Evolutionary conservation across 1,140 invertebrate species (phyloP).

Genomic region (Drosophila bocqueti): DNA sequence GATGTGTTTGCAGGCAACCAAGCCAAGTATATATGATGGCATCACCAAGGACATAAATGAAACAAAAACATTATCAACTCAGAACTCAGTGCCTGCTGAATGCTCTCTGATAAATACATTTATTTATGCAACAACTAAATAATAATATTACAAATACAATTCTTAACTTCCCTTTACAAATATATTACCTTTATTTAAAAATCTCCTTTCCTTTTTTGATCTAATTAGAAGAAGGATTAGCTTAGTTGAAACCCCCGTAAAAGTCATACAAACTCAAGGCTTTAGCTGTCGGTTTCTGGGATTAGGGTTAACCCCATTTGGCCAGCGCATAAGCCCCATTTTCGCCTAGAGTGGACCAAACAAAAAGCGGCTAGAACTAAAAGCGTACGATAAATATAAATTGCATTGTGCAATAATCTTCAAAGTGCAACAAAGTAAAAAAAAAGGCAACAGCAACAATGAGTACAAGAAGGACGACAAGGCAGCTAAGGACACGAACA

Average conservation of each 20-base stretch:
- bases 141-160: neutral
- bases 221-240: neutral
- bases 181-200: neutral
- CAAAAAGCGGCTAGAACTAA: conserved; percentile 73
- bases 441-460: conserved; percentile 40
- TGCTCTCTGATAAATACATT: neutral
- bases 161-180: too few species aligned
- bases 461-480: conserved; percentile 41
- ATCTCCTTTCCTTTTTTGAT: neutral
- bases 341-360: conserved; percentile 7
- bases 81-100: neutral
- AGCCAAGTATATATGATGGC: conserved; percentile 31
- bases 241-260: neutral
- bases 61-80: conserved; percentile 56
- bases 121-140: too few species aligned
- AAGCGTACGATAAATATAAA: conserved; percentile 80
- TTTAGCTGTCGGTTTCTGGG: neutral
- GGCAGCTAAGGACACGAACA: conserved; percentile 5
- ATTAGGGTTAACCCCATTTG: conserved; percentile 7
- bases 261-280: neutral
- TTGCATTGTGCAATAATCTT: conserved; percentile 82
- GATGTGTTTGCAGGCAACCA: conserved; percentile 20
- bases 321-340: conserved; percentile 4
- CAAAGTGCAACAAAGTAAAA: conserved; percentile 79
- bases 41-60: conserved; percentile 69